Evolutionary conservation across 2,888 invertebrate genomes (phyloP), one percentile per base, ranked within the genome.

Genomic region (Cyaniris semiargus): DNA sequence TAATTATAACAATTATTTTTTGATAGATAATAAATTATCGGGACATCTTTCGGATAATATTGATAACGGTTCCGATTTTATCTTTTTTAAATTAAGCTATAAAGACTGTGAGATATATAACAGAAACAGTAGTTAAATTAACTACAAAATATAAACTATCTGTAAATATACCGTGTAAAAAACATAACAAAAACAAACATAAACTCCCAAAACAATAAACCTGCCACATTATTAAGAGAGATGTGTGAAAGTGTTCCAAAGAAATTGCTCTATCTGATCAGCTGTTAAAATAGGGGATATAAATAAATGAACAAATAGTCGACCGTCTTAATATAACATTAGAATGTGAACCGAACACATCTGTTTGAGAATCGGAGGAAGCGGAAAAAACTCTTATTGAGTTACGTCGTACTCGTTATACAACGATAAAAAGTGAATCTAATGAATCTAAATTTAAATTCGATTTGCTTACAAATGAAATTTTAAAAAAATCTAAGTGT

Each of bases 1-100:
- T 92, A 93, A 92, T 91, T 91, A 91, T 88, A 87, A 90, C 90
- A 90, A 92, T 93, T 91, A 91, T 92, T 90, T 89, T 91, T 88
- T 90, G 90, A 92, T 92, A 90, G 89, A 88, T 92, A 89, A 93
- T 93, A 92, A 90, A 91, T 92, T 91, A 91, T 90, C 88, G 80
- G 80, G 78, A 79, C 81, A 78, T 79, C 80, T 15, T 44, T 71
- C 48, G 48, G 48, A 44, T 13, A 21, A 44, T 44, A 72, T 44
- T 44, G 72, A 23, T 44, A 72, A 21, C 44, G 44, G 21, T 38
- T 71, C 10, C 21, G 72, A 74, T 74, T 74, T 48, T 74, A 74
- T 74, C 53, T 72, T 18, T 21, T 38, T 72, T 44, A 44, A 72
- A 72, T 72, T 48, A 23, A 72, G n/a, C 21, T 21, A 15, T 44